phyloP scores from a whole-genome alignment of 2,888 invertebrate species.

The Drosophila buzzatii region DNA sequence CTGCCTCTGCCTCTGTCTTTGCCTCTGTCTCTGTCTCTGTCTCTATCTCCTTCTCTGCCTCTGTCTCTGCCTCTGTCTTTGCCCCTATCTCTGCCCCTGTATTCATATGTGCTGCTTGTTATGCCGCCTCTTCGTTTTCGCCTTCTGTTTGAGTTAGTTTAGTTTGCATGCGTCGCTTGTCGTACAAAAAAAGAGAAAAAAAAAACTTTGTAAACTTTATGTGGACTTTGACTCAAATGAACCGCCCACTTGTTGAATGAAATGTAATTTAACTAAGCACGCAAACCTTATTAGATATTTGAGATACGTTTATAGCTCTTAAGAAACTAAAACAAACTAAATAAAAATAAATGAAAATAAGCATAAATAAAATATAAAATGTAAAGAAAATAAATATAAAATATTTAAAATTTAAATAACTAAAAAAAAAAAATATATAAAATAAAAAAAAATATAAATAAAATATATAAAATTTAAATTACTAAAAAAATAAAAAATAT shows the following conservation, averaged over 20 bases:
- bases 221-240: conserved; percentile 54
- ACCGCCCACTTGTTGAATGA: conserved; percentile 67
- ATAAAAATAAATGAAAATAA: neutral
- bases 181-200: conserved; percentile 15
- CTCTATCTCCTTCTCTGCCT: neutral
- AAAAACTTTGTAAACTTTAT: conserved; percentile 36
- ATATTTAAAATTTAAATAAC: too few species aligned
- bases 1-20: neutral
- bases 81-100: conserved; percentile 1
- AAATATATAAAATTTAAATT: too few species aligned
- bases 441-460: too few species aligned
- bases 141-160: conserved; percentile 50
- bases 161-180: conserved; percentile 51
- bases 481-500: neutral
- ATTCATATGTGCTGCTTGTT: conserved; percentile 9
- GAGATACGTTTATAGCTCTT: neutral
- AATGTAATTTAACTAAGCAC: conserved; percentile 54
- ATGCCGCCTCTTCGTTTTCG: conserved; percentile 2
- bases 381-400: too few species aligned
- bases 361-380: neutral
- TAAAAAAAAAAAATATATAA: too few species aligned
- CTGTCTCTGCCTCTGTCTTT: neutral
- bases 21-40: conserved; percentile 3
- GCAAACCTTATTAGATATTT: conserved; percentile 31
- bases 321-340: neutral